Conservation (phyloP, 1,140 invertebrate genomes). For the Zelostemma sp. region DNA sequence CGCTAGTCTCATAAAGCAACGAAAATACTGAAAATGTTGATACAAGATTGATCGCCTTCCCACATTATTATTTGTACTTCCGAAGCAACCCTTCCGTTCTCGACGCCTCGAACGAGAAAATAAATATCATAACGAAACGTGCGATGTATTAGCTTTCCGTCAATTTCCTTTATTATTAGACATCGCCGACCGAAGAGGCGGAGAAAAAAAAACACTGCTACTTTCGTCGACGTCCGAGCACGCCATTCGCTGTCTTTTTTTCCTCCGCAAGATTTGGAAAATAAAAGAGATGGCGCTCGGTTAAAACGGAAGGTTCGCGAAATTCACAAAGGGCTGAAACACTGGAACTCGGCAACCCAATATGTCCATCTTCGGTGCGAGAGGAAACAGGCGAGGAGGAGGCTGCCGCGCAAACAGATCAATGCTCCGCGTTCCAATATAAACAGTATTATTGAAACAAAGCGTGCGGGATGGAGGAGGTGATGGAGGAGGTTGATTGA, state of each 20-base stretch:
- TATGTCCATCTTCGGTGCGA: slow-evolving; percentile 58
- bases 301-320: slow-evolving; percentile 20
- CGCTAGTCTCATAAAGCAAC: too few species aligned
- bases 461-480: slow-evolving; percentile 63
- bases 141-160: not conserved
- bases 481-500: slow-evolving; percentile 35
- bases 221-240: too few species aligned
- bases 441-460: slow-evolving; percentile 72
- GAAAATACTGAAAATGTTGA: slow-evolving; percentile 27
- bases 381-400: slow-evolving; percentile 5
- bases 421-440: slow-evolving; percentile 71
- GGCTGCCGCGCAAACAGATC: slow-evolving; percentile 47
- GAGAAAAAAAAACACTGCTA: too few species aligned
- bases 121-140: slow-evolving; percentile 32
- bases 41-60: slow-evolving; percentile 20
- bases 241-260: too few species aligned
- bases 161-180: too few species aligned
- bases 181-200: too few species aligned
- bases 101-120: slow-evolving; percentile 12
- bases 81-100: slow-evolving; percentile 36
- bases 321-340: slow-evolving; percentile 37
- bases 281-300: slow-evolving; percentile 11
- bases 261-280: slow-evolving; percentile 3
- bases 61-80: slow-evolving; percentile 35
- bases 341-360: slow-evolving; percentile 50